These are phyloP conservation scores for Euschistus heros DNA, from an alignment of 1,140 invertebrate species.

Conservation along the genomic window DNA sequence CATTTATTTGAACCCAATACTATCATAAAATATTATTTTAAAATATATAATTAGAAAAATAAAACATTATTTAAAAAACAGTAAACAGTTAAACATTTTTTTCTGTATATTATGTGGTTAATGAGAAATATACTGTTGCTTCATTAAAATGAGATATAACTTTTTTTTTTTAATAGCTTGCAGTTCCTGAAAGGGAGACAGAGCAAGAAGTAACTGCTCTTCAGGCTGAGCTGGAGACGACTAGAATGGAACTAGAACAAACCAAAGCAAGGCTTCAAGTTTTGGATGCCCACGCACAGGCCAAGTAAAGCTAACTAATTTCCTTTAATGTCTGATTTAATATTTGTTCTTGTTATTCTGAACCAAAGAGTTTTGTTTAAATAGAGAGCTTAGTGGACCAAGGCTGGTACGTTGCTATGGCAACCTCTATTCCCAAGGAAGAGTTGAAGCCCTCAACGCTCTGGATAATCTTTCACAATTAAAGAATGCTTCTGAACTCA, in stretches of 20 bases:
- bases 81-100: too few species aligned
- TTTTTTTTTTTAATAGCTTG: background rate
- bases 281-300: slow-evolving; percentile 30
- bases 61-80: too few species aligned
- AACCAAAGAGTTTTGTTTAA: slow-evolving; percentile 25
- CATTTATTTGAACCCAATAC: too few species aligned
- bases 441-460: slow-evolving; percentile 73
- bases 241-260: slow-evolving; percentile 40
- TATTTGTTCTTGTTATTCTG: background rate
- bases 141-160: background rate
- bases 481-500: slow-evolving; percentile 69
- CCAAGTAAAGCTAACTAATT: slow-evolving; percentile 22
- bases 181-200: slow-evolving; percentile 8
- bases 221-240: slow-evolving; percentile 38
- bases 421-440: slow-evolving; percentile 69
- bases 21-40: too few species aligned
- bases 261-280: slow-evolving; percentile 39
- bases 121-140: too few species aligned
- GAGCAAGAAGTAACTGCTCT: slow-evolving; percentile 33
- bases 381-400: slow-evolving; percentile 38
- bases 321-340: background rate
- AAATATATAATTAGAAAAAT: too few species aligned
- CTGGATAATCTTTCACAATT: slow-evolving; percentile 66
- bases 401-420: slow-evolving; percentile 65
- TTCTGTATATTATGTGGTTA: too few species aligned